phyloP scores from a whole-genome alignment of 2,113 vertebrate genomes.

The Hucho hucho region DNA sequence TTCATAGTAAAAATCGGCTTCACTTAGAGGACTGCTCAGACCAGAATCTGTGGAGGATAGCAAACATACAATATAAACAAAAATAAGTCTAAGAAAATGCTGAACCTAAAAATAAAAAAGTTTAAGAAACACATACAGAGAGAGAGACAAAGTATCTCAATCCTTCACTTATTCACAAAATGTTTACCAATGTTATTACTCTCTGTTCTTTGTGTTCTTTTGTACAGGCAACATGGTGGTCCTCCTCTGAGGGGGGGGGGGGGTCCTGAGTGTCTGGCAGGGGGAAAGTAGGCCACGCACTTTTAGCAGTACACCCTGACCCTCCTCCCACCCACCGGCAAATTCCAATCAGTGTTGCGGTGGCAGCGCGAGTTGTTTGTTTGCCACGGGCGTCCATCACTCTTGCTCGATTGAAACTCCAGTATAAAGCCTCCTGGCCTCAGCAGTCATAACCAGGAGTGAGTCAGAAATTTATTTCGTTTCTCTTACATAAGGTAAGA shows the following conservation, averaged over 20 bases:
- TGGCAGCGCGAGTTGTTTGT: slow-evolving; percentile 3
- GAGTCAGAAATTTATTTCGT: slow-evolving; percentile 49
- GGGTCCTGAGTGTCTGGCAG: slow-evolving; percentile 12
- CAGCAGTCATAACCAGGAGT: slow-evolving; percentile 32
- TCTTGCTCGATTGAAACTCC: slow-evolving; percentile 8
- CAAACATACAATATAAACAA: slow-evolving; percentile 73
- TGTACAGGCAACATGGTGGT: slow-evolving; percentile 1
- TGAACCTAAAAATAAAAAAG: slow-evolving; percentile 67
- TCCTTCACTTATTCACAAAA: neutral
- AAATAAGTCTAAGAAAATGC: slow-evolving; percentile 39
- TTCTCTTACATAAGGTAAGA: slow-evolving; percentile 39
- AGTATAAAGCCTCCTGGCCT: slow-evolving; percentile 17
- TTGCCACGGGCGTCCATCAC: slow-evolving; percentile 17
- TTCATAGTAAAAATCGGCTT: slow-evolving; percentile 94
- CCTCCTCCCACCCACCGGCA: neutral
- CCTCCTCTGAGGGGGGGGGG: neutral
- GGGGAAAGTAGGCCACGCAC: slow-evolving; percentile 37
- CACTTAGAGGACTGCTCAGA: slow-evolving; percentile 94
- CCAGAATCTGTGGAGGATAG: slow-evolving; percentile 96
- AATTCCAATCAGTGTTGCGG: slow-evolving; percentile 24
- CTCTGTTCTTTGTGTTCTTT: neutral
- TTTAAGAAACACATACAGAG: slow-evolving; percentile 31
- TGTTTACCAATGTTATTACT: slow-evolving; percentile 9
- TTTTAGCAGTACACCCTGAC: slow-evolving; percentile 14
- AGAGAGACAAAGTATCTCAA: neutral